Base-by-base conservation (phyloP, 1,140 invertebrate species). In the Dolichoris vasculosae region DNA sequence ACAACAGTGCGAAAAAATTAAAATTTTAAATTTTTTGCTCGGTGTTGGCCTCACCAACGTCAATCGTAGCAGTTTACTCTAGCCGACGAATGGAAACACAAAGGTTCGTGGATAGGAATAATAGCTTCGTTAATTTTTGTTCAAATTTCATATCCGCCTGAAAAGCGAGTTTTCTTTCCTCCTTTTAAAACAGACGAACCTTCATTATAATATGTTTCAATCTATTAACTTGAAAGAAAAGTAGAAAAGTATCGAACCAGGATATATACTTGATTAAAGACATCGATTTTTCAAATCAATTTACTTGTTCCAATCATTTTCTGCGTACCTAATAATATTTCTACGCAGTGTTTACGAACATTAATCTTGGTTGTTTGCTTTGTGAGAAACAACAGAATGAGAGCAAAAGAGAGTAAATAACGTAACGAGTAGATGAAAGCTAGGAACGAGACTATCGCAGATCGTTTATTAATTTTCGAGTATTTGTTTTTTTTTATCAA, bases 61-160 rank as follows among this genome's bases (percentile, higher is more conserved):
- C n/a, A 73, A 73, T 20, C 8, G 2, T 20, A n/a, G 32, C 38
- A 51, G 38, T 30, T 83, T 35, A 67, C 64, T 67, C 55, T n/a
- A 23, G 46, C 59, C 48, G 40, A 83, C 83, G 35, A 69, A 79
- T 79, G 75, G 82, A 63, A 83, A 76, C 38, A 17, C 32, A 76
- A 83, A 83, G 43, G 23, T 35, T 71, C 11, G 43, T 32, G 23
- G 30, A 15, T 32, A 2, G 15, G 30, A 71, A 79, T 76, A 79
- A 79, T 76, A 20, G 63, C 40, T 43, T 78, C 59, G 48, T 17
- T 69, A 73, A 69, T 51, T 55, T 69, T 69, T 48, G 32, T 30
- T 64, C 8, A 71, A 83, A 76, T 82, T 82, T 71, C 67, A 59
- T 51, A 13, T 48, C 48, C 71, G 13, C 69, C 11, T 13, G 40